Evolutionary conservation across 2,888 invertebrate species (phyloP), one percentile per base, ranked within the genome.

Genomic region (Noctua comes): DNA sequence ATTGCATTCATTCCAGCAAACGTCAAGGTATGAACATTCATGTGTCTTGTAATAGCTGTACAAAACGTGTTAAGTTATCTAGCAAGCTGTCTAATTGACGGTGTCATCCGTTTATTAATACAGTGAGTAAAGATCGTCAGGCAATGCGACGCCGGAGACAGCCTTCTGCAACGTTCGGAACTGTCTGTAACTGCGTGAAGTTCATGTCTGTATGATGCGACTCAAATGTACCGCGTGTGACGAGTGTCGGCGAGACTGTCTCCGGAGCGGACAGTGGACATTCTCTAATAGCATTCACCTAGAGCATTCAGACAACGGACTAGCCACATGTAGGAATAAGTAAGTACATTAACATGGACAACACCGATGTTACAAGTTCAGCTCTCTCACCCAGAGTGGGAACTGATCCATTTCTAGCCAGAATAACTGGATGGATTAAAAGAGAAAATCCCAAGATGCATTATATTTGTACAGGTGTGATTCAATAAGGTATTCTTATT

Each of bases 371-470:
- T 95, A 95, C 91, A 93, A 94, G 91, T 94, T 90, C 95, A 95
- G 96, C 96, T 95, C 96, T 97, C 97, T 97, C 97, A 97, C 97
- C 97, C 96, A 97, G 93, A 95, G 97, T 97, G 96, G 97, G 97
- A 95, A 97, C 97, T 95, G 97, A 96, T 97, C 97, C 97, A 95
- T 97, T 97, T 97, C 97, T 97, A 97, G 97, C 94, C 96, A 97
- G 97, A 96, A 97, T 96, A 94, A 97, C 97, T 97, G 97, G 96
- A 95, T 95, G 95, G 96, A 93, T 95, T 94, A 94, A 93, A 95
- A 95, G 91, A 94, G 91, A 95, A 95, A 95, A 95, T 92, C 91
- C 91, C 93, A 96, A 94, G 93, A 96, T 95, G 95, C 94, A 95
- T 95, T 95, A 95, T 91, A 91, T 86, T 88, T 86, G 90, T 89